These are phyloP conservation scores for Sarcophilus harrisii DNA, from an alignment of 2,797 vertebrate species.

Conservation along the genomic window DNA sequence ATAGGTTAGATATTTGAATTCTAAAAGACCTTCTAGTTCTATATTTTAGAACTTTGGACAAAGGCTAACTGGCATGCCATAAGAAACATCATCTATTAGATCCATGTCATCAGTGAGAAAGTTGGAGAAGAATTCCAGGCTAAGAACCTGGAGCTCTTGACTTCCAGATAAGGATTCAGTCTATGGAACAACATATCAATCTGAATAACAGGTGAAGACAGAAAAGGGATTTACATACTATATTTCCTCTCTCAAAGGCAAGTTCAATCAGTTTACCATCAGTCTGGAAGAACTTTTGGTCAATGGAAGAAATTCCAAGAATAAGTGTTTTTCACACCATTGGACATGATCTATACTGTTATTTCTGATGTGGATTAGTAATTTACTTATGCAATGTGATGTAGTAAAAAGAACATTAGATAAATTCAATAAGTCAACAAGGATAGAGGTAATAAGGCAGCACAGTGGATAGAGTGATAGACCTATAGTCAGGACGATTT, in stretches of 20 bases:
- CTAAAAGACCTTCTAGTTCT: not conserved
- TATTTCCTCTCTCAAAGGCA: not conserved
- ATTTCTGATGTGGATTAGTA: too few relatives aligned
- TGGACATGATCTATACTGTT: too few relatives aligned
- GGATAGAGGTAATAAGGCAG: too few relatives aligned
- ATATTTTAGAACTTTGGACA: not conserved
- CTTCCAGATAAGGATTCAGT: not conserved
- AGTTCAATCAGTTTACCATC: not conserved
- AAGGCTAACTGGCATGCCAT: not conserved
- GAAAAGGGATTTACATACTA: not conserved
- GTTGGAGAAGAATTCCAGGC: not conserved
- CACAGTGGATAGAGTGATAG: too few relatives aligned
- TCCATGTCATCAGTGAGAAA: not conserved
- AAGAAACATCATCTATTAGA: not conserved
- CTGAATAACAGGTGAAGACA: not conserved
- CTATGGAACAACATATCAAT: not conserved
- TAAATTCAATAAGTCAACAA: too few relatives aligned
- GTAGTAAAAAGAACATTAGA: too few relatives aligned
- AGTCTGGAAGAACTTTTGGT: not conserved
- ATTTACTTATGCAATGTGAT: too few relatives aligned
- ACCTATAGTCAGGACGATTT: too few relatives aligned
- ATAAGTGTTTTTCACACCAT: too few relatives aligned
- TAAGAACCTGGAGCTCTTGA: not conserved
- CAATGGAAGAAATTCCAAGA: too few relatives aligned
- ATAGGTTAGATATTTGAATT: too few relatives aligned